Evolutionary conservation across 1,140 invertebrate genomes (phyloP), one percentile per base, ranked within the genome.

Genomic region (Zophobas morio): DNA sequence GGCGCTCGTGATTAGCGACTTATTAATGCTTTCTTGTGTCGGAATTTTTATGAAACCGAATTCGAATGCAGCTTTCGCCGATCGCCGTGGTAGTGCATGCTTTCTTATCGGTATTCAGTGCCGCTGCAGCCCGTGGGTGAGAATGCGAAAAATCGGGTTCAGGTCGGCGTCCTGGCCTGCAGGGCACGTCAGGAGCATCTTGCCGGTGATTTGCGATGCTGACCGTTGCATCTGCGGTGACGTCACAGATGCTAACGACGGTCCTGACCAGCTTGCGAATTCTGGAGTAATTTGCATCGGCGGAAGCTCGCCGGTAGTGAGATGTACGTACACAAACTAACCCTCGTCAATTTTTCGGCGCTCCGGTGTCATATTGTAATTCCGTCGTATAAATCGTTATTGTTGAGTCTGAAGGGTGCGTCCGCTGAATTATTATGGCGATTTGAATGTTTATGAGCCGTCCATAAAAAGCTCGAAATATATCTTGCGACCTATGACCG

Each of bases 371-470:
- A 37, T 40, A n/a, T 63, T 40, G 34, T 39, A 63, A 63, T 63
- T 6, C 57, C 5, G 6, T 8, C 8, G 6, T n/a, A 66, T 66
- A 66, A 66, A 66, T 66, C 60, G 60, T 66, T 33, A 66, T 66
- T 66, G 60, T 66, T 42, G 60, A 66, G 60, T 60, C 33, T 42
- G 60, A 66, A 66, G 60, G 39, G 40, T 34, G 60, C 33, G 20
- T 8, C 6, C n/a, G 60, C 40, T 42, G 60, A 66, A 66, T 66
- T 66, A 66, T 66, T 40, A 42, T 39, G 39, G 60, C 60, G 60
- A 66, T 66, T 42, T 66, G 60, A 66, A 66, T 66, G 60, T 66
- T 66, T 66, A 66, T 66, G 60, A 66, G 60, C 42, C 37, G 40
- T 66, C 42, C 39, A 66, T 42, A 66, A 66, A 66, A 66, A 66